phyloP scores from a whole-genome alignment of 2,113 vertebrate species.

The Heptranchias perlo region DNA sequence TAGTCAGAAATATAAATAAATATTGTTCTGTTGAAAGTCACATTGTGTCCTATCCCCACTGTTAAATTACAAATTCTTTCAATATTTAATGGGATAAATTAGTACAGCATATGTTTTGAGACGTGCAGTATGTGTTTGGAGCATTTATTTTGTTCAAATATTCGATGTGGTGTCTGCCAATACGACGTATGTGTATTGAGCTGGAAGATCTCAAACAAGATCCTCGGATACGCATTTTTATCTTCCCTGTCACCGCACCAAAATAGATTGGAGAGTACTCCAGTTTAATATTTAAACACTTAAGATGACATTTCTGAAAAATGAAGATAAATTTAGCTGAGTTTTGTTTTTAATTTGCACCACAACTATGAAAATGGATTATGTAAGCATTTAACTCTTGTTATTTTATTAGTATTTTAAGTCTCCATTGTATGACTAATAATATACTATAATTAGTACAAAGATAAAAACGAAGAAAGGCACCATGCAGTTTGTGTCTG shows the following conservation, averaged over 20 bases:
- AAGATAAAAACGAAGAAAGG: neutral
- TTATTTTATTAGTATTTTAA: neutral
- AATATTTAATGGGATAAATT: neutral
- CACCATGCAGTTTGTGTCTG: neutral
- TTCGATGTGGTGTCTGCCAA: neutral
- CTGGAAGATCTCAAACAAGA: neutral
- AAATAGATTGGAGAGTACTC: neutral
- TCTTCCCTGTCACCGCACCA: neutral
- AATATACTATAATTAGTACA: neutral
- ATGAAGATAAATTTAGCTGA: neutral
- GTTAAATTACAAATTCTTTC: neutral
- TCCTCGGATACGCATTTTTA: neutral
- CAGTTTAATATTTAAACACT: constrained; percentile 8
- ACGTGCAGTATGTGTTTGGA: neutral
- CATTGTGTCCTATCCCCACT: neutral
- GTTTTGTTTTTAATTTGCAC: constrained; percentile 18
- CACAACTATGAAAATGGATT: neutral
- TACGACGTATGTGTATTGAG: neutral
- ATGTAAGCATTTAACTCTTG: neutral
- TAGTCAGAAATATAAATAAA: neutral
- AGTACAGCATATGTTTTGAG: neutral
- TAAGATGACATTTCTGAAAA: constrained; percentile 18
- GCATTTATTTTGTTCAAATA: neutral
- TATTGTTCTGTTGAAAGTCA: constrained; percentile 5
- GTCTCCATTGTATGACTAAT: neutral